phyloP scores from a whole-genome alignment of 2,797 vertebrate genomes.

The Labroides dimidiatus region DNA sequence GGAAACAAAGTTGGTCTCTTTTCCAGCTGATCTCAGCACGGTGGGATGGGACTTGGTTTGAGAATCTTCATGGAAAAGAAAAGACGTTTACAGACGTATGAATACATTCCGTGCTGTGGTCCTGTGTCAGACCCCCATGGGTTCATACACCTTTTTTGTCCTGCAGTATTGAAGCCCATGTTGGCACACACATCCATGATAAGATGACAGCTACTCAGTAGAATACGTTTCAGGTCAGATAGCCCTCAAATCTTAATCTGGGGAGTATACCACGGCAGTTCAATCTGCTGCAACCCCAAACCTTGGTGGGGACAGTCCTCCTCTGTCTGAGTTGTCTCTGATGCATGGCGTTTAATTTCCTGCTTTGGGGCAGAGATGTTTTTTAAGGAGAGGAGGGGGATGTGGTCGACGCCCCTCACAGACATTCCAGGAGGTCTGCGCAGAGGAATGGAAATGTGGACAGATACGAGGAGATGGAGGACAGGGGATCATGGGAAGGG shows the following conservation, averaged over 20 bases:
- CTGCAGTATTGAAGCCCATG: background rate
- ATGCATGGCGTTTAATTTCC: conserved; percentile 72
- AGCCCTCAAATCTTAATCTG: background rate
- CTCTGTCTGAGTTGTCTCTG: conserved; percentile 22
- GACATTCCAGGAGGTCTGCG: conserved; percentile 52
- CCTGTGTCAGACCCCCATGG: background rate
- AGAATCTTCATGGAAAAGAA: background rate
- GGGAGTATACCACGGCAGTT: background rate
- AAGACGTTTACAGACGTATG: background rate
- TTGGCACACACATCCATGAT: background rate
- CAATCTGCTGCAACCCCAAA: background rate
- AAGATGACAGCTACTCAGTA: conserved; percentile 6
- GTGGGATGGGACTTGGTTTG: too few relatives aligned
- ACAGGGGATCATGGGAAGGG: conserved; percentile 1
- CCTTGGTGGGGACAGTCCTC: background rate
- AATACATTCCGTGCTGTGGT: background rate
- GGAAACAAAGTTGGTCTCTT: too few relatives aligned
- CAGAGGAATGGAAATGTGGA: conserved; percentile 18
- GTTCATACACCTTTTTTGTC: background rate
- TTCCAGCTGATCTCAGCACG: background rate
- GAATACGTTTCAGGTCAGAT: conserved; percentile 6
- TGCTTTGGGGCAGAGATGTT: conserved; percentile 46
- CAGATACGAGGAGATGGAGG: conserved; percentile 6
- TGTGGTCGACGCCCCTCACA: conserved; percentile 14
- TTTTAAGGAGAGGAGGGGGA: conserved; percentile 17